Evolutionary conservation across 2,888 invertebrate species (phyloP).

Genomic region (Adelphocoris suturalis): DNA sequence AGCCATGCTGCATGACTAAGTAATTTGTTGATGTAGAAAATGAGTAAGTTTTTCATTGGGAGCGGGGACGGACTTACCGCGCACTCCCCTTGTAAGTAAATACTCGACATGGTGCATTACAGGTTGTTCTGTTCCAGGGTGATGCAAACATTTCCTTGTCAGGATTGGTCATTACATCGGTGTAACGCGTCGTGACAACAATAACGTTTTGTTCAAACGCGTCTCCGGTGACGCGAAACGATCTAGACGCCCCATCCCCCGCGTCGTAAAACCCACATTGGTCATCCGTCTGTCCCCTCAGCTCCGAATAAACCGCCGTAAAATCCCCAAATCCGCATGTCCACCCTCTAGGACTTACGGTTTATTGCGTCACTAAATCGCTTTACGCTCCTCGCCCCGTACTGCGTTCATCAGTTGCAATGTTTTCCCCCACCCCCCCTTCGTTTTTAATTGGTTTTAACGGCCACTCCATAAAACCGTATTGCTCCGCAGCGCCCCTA

Average conservation of each 20-base stretch:
- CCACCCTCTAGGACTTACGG: constrained; percentile 15
- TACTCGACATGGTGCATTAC: too few species aligned
- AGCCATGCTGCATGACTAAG: too few species aligned
- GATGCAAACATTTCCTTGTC: constrained; percentile 20
- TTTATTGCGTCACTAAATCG: constrained; percentile 68
- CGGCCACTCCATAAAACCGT: constrained; percentile 65
- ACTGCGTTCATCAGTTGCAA: constrained; percentile 62
- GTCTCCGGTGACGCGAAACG: constrained; percentile 54
- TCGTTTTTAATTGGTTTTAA: constrained; percentile 67
- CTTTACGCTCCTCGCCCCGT: constrained; percentile 50
- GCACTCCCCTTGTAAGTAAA: too few species aligned
- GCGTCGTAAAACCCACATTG: constrained; percentile 56
- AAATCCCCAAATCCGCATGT: constrained; percentile 69
- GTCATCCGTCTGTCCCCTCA: constrained; percentile 5
- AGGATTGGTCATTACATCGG: constrained; percentile 18
- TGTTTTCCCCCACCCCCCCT: constrained; percentile 21
- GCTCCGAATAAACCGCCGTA: constrained; percentile 54
- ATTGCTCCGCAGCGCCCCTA: constrained; percentile 60
- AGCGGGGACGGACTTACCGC: too few species aligned
- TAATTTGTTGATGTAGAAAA: too few species aligned
- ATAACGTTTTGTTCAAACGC: constrained; percentile 50
- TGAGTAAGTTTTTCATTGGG: too few species aligned
- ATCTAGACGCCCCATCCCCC: constrained; percentile 39
- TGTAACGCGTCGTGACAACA: constrained; percentile 34
- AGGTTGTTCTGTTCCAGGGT: not conserved